Evolutionary conservation across 2,888 invertebrate species (phyloP).

Genomic region (Yponomeuta cagnagella): DNA sequence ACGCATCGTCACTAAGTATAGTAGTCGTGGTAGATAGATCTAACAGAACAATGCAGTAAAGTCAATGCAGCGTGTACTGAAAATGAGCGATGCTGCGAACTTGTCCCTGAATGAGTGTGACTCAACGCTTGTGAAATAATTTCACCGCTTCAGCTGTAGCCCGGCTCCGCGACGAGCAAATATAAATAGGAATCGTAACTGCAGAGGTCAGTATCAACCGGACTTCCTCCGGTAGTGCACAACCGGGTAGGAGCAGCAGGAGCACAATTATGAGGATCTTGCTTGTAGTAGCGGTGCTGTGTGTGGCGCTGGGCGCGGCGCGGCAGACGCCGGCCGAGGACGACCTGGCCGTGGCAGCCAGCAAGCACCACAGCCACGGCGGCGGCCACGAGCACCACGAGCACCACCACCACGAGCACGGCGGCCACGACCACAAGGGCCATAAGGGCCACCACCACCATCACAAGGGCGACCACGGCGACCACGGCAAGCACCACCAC

Average conservation of each 20-base stretch:
- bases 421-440: slow-evolving; percentile 85
- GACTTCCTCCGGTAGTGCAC: slow-evolving; percentile 49
- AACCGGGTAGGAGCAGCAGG: background rate
- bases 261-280: slow-evolving; percentile 49
- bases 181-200: slow-evolving; percentile 57
- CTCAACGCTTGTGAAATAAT: slow-evolving; percentile 64
- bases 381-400: slow-evolving; percentile 80
- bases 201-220: slow-evolving; percentile 60
- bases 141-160: slow-evolving; percentile 38
- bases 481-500: slow-evolving; percentile 86
- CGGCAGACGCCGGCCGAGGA: slow-evolving; percentile 30
- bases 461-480: slow-evolving; percentile 85
- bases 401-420: slow-evolving; percentile 82
- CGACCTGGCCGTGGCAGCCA: slow-evolving; percentile 68
- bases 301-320: slow-evolving; percentile 51
- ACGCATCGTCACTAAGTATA: too few species aligned
- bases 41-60: background rate
- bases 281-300: slow-evolving; percentile 43
- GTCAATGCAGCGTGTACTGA: background rate
- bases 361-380: slow-evolving; percentile 74
- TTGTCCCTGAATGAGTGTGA: slow-evolving; percentile 62
- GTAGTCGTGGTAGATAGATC: too few species aligned
- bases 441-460: slow-evolving; percentile 85
- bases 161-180: slow-evolving; percentile 28
- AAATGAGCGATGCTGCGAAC: slow-evolving; percentile 17